These are phyloP conservation scores for Scolopax rusticola DNA, from an alignment of 2,797 vertebrate species.

Conservation along the genomic window DNA sequence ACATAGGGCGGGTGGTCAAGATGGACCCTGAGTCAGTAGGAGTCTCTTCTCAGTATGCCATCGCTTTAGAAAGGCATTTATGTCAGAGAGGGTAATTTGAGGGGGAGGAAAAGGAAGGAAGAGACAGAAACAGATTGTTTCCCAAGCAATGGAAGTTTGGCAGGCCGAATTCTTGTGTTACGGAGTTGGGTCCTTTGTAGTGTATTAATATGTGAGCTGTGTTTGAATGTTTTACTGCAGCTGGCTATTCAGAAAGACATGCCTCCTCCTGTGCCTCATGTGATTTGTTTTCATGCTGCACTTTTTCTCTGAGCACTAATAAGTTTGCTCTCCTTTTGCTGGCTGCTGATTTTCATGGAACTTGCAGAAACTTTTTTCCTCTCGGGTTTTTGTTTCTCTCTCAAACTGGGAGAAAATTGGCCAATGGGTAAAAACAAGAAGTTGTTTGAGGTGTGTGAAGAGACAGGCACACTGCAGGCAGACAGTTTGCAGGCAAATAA, in stretches of 20 bases:
- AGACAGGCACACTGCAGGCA: neutral
- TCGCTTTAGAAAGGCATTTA: neutral
- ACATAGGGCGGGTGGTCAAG: fast-evolving
- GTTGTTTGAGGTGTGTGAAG: neutral
- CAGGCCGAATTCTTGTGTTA: neutral
- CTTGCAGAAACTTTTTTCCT: constrained; percentile 17
- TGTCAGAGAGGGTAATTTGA: neutral
- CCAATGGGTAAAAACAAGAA: neutral
- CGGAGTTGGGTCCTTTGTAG: neutral
- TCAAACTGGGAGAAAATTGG: neutral
- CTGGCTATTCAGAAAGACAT: neutral
- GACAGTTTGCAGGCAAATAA: neutral
- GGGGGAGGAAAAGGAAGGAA: neutral
- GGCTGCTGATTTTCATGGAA: constrained; percentile 9
- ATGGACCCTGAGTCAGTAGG: neutral
- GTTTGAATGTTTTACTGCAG: constrained; percentile 6
- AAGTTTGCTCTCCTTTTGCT: constrained; percentile 19
- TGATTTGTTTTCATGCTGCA: neutral
- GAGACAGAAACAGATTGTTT: neutral
- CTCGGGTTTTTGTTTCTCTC: neutral
- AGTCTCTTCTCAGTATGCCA: neutral
- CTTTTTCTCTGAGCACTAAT: neutral
- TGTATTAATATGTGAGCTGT: neutral
- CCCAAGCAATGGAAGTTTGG: neutral
- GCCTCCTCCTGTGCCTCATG: neutral